Evolutionary conservation across 2,113 vertebrate species (phyloP), one percentile per base, ranked within the genome.

Genomic region (Silurus glanis): DNA sequence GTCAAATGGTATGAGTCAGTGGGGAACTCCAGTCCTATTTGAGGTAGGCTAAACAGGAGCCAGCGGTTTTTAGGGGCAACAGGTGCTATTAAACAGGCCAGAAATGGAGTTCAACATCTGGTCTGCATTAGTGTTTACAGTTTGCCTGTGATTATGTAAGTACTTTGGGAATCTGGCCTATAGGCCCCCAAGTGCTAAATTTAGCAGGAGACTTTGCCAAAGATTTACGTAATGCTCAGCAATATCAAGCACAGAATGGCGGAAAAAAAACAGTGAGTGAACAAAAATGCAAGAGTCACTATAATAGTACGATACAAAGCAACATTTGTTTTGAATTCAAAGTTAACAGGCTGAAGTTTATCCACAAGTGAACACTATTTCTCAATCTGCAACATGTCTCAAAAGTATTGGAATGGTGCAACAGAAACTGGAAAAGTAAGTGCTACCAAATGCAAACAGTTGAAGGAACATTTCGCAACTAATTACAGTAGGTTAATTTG

Each of bases 1-100:
- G 37, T 83, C 17, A n/a, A 67, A 17, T 75, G 61, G 25, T 58
- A 53, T 66, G 59, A 51, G 51, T n/a, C 12, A 49, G 16, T 17
- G 58, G 59, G 58, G 56, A 49, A 66, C 59, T 66, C 51, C 28
- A 51, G 66, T 78, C 45, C 45, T 25, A 45, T 28, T 13, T 16
- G 67, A 82, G 59, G 72, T 82, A 51, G 79, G 45, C 69, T 79
- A 80, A 75, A 84, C 66, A 78, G 69, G 28, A 71, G 76, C 83
- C 53, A 53, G 13, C 69, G 78, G 21, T n/a, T 62, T 64, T n/a
- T 55, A 55, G 56, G 28, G 82, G 55, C 58, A 83, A 37, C 83
- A 72, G 74, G 74, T 76, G 51, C 51, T 55, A 49, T 5, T 55
- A n/a, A 55, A 25, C 51, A 55, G 51, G 74, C 49, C 74, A 76